Percentiles rank a stretch among this genome's conserved stretches.
Evolutionary conservation across 2,113 vertebrate species (phyloP).

Genomic region (Chamaea fasciata): DNA sequence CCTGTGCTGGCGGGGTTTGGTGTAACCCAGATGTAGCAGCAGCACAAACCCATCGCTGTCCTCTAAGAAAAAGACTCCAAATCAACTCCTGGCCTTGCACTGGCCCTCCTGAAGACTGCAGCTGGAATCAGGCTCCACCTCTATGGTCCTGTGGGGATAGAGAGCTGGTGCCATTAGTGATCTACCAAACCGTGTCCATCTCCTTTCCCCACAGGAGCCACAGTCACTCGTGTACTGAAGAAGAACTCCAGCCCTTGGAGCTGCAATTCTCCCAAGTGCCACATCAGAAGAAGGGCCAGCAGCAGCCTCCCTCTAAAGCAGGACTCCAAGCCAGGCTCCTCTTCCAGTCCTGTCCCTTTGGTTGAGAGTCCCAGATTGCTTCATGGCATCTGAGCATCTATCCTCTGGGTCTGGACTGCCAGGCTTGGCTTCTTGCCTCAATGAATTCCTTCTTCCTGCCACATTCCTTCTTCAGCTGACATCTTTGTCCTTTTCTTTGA

Average conservation of each 20-base stretch:
- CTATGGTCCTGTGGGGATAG: neutral
- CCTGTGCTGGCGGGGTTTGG: neutral
- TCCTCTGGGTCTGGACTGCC: neutral
- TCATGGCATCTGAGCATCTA: neutral
- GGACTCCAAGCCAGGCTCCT: neutral
- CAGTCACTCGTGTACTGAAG: accelerated
- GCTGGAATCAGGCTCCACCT: neutral
- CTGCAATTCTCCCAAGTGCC: neutral
- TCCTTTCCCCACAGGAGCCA: too few relatives aligned
- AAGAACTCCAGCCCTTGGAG: neutral
- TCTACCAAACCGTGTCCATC: neutral
- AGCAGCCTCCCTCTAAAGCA: neutral
- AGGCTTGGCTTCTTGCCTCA: neutral
- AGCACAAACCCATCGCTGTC: neutral
- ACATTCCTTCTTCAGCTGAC: neutral
- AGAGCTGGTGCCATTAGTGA: neutral
- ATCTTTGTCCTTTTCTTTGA: neutral
- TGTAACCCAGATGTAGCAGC: neutral
- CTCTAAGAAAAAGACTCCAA: neutral
- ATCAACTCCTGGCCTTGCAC: neutral
- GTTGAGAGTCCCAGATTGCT: accelerated
- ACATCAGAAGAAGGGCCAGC: neutral
- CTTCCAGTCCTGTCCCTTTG: neutral
- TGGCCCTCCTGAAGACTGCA: neutral
- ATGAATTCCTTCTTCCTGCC: neutral